Conservation (phyloP, 2,113 vertebrate genomes). For the Irena cyanogastra region DNA sequence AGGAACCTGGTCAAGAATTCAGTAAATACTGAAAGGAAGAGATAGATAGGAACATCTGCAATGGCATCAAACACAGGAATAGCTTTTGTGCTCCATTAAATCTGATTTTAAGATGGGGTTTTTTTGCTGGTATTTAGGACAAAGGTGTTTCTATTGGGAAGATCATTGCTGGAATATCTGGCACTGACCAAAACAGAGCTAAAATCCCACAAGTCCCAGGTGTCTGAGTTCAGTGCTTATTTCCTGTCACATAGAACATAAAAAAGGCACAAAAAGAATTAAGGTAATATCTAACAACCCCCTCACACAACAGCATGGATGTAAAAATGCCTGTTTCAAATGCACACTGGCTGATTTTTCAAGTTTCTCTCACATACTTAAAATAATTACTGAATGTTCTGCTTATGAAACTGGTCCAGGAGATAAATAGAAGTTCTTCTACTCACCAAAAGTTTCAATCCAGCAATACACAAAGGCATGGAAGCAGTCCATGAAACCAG, state of each 20-base stretch:
- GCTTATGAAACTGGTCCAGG: not conserved
- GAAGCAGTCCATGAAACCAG: conserved; percentile 42
- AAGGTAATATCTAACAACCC: not conserved
- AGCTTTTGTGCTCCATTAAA: not conserved
- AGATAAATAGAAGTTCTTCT: conserved; percentile 51
- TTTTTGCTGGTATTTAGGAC: not conserved
- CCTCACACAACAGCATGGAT: not conserved
- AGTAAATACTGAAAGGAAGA: not conserved
- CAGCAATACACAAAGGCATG: conserved; percentile 59
- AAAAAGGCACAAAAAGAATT: not conserved
- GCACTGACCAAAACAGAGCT: not conserved
- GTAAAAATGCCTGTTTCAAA: not conserved
- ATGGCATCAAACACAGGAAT: not conserved
- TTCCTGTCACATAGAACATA: not conserved
- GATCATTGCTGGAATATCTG: not conserved
- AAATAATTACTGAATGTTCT: not conserved
- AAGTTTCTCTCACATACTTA: not conserved
- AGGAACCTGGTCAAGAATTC: not conserved
- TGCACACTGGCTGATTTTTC: not conserved
- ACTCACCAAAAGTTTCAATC: conserved; percentile 61
- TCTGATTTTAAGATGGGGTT: not conserved
- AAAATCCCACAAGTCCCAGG: not conserved
- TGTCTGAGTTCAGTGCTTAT: not conserved
- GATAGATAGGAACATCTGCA: not conserved
- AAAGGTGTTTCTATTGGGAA: not conserved